Conservation (phyloP, 2,888 invertebrate genomes). For the Reticulitermes lucifugus region DNA sequence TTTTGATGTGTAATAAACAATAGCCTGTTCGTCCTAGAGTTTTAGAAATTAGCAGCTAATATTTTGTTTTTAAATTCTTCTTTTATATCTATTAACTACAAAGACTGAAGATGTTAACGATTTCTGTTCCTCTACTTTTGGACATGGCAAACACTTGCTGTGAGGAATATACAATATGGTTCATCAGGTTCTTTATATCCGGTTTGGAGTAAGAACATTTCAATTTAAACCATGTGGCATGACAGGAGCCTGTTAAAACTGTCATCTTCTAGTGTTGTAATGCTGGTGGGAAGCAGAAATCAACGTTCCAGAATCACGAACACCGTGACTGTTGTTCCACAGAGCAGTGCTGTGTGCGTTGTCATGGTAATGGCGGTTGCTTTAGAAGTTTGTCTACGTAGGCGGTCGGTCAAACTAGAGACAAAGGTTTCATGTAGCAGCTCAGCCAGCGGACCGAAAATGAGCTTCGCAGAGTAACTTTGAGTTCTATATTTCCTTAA, state of each 20-base stretch:
- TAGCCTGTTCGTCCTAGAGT: too few species aligned
- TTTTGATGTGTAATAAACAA: too few species aligned
- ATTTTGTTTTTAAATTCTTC: too few species aligned
- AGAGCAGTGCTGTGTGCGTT: neutral
- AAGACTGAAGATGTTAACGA: too few species aligned
- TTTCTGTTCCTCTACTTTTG: too few species aligned
- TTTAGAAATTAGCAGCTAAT: too few species aligned
- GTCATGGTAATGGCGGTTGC: slow-evolving; percentile 10
- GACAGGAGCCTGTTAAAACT: neutral
- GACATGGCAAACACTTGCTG: too few species aligned
- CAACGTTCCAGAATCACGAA: slow-evolving; percentile 16
- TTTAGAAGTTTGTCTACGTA: slow-evolving; percentile 5
- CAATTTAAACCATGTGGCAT: slow-evolving; percentile 10
- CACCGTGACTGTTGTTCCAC: neutral
- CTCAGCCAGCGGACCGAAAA: neutral
- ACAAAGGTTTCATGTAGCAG: slow-evolving; percentile 11
- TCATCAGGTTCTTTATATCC: neutral
- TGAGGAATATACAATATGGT: too few species aligned
- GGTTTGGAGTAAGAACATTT: neutral
- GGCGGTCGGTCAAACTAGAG: slow-evolving; percentile 1
- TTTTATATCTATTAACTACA: too few species aligned
- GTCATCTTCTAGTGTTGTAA: neutral
- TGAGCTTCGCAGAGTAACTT: neutral
- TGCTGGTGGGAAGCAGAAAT: slow-evolving; percentile 7
- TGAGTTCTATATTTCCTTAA: neutral